Base-by-base conservation (phyloP, 2,888 invertebrate genomes). In the Syrphus vitripennis region DNA sequence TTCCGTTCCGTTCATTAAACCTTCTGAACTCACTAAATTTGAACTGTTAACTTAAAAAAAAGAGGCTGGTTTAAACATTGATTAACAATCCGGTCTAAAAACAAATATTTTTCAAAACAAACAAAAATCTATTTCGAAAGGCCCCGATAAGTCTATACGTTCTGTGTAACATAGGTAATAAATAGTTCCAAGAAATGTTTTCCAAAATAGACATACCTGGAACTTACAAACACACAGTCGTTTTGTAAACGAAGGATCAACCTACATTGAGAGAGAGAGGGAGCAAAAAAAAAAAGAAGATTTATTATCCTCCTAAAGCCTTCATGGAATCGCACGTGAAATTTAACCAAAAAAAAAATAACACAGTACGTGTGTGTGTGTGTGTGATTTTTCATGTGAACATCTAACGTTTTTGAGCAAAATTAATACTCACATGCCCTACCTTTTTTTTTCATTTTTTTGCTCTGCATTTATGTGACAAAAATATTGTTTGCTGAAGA, bases 401-500 rank as follows among this genome's bases (percentile, higher is more conserved):
- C 53, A 26, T 37, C 26, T 45, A 42, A 48, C 48, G 29, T 50
- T 50, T 48, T 34, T 31, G 9, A 19, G 69, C 61, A 57, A 75
- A 83, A 70, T 80, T 83, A 37, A 75, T 69, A 55, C 59, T 24
- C 48, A 69, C 29, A 79, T 70, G 34, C 45, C 37, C 19, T 65
- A 74, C 69, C 69, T 81, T 75, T 50, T 77, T 29, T 72, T 29
- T 59, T 59, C 75, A 69, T 50, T 77, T 29, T 72, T 29, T 59
- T 59, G 65, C 45, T 53, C 53, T 59, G 42, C 37, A 55, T 75
- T 63, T 55, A 80, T 83, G 83, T 71, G 74, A 80, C 83, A 83
- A 72, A 31, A 75, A 67, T 65, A 71, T 65, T 63, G 48, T 57
- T 26, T 75, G 57, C 50, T 50, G 24, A 76, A 45, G 67, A 72